Evolutionary conservation across 2,113 vertebrate genomes (phyloP), one percentile per base, ranked within the genome.

Genomic region (Paedocypris sp.): DNA sequence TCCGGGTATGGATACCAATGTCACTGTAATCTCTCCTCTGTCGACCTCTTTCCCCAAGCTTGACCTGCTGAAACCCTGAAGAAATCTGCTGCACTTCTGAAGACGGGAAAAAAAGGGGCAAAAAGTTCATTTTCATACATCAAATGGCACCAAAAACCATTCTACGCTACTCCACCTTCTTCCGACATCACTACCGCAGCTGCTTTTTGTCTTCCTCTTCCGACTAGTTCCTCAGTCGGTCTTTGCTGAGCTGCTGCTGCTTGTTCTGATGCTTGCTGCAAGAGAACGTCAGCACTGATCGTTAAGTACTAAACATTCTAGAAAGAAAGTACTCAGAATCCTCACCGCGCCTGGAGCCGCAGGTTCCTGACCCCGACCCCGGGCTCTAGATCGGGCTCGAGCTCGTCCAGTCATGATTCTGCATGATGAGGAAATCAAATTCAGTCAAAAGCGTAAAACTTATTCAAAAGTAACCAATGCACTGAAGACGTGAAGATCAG

Each of bases 21-120:
- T 98, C 95, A 5, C 90, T 71, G 19, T 89, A 90, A 70, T 97
- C 92, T 28, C 88, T 71, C 0, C 86, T 87, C 4, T 80, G 90
- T 16, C 91, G 88, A 12, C 93, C 92, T 67, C 94, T 79, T 3
- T 97, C 93, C 8, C 81, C 80, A 7, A 97, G 47, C 1, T 87
- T 89, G 22, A 97, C 38, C 32, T 90, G 86, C 52, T 93, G 90
- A 73, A 98, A 90, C 7, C 91, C 93, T 0, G 80, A 85, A 0
- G 94, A 96, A 61, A 97, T 84, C 78, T 90, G 80, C 2, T 81
- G 22, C 33, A 83, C 71, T 69, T 25, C 80, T 86, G 9, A 15
- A 25, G 6, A 9, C 16, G 33, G 5, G 46, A n/a, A 32, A 64
- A 13, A 1, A 13, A 32, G 35, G n/a, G n/a, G n/a, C n/a, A n/a